Percentiles rank a stretch among this genome's conserved stretches.
phyloP scores from a whole-genome alignment of 2,797 vertebrate genomes.

The Silurus lanzhouensis region DNA sequence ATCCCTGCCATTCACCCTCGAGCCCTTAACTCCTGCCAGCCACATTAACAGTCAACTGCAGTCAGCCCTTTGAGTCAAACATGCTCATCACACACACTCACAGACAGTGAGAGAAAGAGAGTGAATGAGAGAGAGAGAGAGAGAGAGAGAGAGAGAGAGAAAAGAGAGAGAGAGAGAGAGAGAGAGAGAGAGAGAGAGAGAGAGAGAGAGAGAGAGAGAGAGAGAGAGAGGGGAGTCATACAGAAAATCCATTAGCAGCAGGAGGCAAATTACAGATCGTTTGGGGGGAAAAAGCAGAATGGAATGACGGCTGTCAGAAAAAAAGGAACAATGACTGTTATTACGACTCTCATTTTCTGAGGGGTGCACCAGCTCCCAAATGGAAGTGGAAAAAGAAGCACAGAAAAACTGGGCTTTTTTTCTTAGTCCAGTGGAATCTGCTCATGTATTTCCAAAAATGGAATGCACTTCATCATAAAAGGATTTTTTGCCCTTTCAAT shows the following conservation, averaged over 20 bases:
- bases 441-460: slow-evolving; percentile 30
- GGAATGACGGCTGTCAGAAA: slow-evolving; percentile 62
- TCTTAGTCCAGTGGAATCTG: slow-evolving; percentile 44
- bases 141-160: slow-evolving; percentile 10
- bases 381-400: slow-evolving; percentile 52
- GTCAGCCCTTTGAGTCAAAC: slow-evolving; percentile 52
- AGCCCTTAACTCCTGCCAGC: slow-evolving; percentile 37
- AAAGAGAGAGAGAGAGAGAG: slow-evolving; percentile 23
- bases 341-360: slow-evolving; percentile 57
- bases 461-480: background rate
- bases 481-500: background rate
- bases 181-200: background rate
- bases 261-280: slow-evolving; percentile 62
- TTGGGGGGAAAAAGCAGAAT: slow-evolving; percentile 48
- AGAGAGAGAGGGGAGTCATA: slow-evolving; percentile 48
- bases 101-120: slow-evolving; percentile 9
- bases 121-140: background rate
- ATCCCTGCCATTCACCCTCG: slow-evolving; percentile 27
- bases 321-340: slow-evolving; percentile 61
- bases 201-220: slow-evolving; percentile 13
- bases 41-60: slow-evolving; percentile 55
- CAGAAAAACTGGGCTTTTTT: slow-evolving; percentile 44
- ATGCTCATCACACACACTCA: slow-evolving; percentile 53
- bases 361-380: slow-evolving; percentile 49
- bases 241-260: slow-evolving; percentile 60